Evolutionary conservation across 2,888 invertebrate genomes (phyloP), one percentile per base, ranked within the genome.

Genomic region (Acanthopleura granulata): DNA sequence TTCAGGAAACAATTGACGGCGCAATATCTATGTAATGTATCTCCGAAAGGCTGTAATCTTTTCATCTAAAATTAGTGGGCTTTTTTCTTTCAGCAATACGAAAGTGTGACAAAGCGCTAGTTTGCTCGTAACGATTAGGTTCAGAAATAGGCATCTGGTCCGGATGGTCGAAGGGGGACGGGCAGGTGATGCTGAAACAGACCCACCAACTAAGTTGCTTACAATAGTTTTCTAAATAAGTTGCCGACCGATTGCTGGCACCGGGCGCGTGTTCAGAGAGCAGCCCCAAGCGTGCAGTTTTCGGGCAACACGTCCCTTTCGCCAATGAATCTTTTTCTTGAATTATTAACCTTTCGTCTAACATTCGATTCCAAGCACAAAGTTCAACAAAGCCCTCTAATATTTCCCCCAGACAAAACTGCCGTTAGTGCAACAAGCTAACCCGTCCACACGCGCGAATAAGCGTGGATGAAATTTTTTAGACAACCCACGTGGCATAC

Each of bases 401-500:
- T 57, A 57, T 57, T 57, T 57, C 57, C 6, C n/a, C 12, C 22
- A 57, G 57, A 57, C 57, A 57, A 57, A 57, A 57, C 57, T 57
- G n/a, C 57, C 25, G 15, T 27, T 66, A 16, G 66, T 22, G 29
- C 18, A 22, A 27, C 25, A 27, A 27, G 16, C 22, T 22, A 66
- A 22, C 66, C 6, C 22, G 22, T 66, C 66, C 66, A 27, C 22
- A 27, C 66, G 66, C 66, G 12, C 66, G 18, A 27, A 6, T 22
- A 66, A 14, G 66, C 29, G 4, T 25, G 22, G 22, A 40, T 40
- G 40, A 18, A 66, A 66, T 22, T 51, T 40, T 15, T 50, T 18
- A 0, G n/a, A 15, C 18, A 61, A 29, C 14, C 79, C 80, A 81
- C 80, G 80, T 81, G 80, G 80, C 80, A 75, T 81, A 76, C 79